Conservation (phyloP, 2,113 vertebrate species). For the Podocnemis expansa region DNA sequence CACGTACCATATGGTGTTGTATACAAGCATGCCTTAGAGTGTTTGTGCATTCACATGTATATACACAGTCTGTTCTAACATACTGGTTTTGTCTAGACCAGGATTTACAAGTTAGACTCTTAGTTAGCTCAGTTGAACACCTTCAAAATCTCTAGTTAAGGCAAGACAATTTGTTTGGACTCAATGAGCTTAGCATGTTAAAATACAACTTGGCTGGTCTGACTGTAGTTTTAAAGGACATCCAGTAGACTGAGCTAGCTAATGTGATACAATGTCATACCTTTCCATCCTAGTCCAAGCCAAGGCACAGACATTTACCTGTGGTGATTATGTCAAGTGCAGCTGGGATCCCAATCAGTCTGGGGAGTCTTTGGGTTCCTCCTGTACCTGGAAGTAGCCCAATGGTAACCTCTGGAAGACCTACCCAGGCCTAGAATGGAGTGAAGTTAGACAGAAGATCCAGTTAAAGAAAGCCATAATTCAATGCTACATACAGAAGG, state of each 20-base stretch:
- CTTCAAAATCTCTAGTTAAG: neutral
- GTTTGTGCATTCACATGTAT: neutral
- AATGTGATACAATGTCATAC: neutral
- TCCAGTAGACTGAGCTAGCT: neutral
- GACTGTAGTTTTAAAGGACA: neutral
- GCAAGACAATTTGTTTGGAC: neutral
- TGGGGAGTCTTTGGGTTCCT: conserved; percentile 90
- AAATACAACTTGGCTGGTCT: neutral
- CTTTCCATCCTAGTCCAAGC: neutral
- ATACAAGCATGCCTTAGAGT: neutral
- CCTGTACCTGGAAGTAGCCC: conserved; percentile 90
- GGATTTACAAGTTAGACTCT: neutral
- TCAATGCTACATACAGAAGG: neutral
- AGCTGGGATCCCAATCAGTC: conserved; percentile 88
- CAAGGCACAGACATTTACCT: conserved; percentile 74
- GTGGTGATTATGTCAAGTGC: conserved; percentile 91
- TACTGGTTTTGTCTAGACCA: neutral
- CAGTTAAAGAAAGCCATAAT: neutral
- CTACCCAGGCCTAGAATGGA: conserved; percentile 81
- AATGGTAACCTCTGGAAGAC: conserved; percentile 90
- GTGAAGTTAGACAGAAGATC: neutral
- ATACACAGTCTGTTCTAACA: neutral
- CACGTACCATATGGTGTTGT: neutral
- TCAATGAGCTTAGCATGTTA: neutral
- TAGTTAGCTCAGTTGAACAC: neutral